Conservation (phyloP, 2,797 vertebrate genomes). For the Anabacerthia variegaticeps region DNA sequence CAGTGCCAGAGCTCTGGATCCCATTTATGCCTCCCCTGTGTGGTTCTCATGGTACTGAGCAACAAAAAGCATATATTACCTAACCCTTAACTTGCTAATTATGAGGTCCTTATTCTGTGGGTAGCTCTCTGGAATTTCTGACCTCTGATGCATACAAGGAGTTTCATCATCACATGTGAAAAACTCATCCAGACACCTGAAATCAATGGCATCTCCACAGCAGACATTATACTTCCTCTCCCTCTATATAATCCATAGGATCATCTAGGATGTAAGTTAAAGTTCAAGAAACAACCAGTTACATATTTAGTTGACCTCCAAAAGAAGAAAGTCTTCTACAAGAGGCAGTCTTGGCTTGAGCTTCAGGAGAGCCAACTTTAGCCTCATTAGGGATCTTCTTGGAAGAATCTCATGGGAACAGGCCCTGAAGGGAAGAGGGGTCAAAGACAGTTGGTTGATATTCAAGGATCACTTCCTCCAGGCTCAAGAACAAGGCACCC, state of each 20-base stretch:
- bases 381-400: neutral
- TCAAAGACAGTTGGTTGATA: neutral
- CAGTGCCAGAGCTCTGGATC: neutral
- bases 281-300: neutral
- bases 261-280: neutral
- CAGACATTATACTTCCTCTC: neutral
- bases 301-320: neutral
- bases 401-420: neutral
- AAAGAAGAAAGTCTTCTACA: neutral
- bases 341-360: neutral
- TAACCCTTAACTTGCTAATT: neutral
- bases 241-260: neutral
- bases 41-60: neutral
- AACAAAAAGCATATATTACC: neutral
- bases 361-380: neutral
- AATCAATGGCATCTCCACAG: neutral
- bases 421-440: neutral
- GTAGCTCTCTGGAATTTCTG: neutral
- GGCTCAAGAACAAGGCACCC: fast-evolving
- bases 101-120: neutral
- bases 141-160: neutral
- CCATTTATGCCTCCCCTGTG: neutral
- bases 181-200: neutral
- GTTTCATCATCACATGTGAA: neutral
- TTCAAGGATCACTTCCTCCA: neutral